phyloP scores from a whole-genome alignment of 2,888 invertebrate species.

The Brachynemurus nebulosus region DNA sequence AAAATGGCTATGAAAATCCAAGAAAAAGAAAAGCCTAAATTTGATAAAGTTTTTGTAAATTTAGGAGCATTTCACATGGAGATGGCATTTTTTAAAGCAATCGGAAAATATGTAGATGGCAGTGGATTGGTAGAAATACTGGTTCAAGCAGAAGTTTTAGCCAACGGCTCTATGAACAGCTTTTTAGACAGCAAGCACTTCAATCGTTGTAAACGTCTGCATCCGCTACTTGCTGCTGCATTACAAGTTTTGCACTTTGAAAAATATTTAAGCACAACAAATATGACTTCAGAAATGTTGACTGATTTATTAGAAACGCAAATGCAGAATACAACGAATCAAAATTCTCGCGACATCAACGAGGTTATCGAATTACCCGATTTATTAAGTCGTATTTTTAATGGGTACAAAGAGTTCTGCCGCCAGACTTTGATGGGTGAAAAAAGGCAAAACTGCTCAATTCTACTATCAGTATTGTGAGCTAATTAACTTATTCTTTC shows the following conservation, averaged over 20 bases:
- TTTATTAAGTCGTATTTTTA: too few species aligned
- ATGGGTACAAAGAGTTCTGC: too few species aligned
- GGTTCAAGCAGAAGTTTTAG: too few species aligned
- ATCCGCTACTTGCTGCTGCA: constrained; percentile 17
- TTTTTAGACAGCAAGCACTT: too few species aligned
- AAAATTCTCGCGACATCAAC: constrained; percentile 5
- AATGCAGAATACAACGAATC: constrained; percentile 15
- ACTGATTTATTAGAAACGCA: constrained; percentile 15
- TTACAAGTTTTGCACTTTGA: constrained; percentile 19
- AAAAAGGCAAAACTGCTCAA: too few species aligned
- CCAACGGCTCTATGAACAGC: too few species aligned
- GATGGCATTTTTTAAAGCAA: constrained; percentile 23
- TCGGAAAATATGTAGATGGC: constrained; percentile 22
- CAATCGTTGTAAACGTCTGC: too few species aligned
- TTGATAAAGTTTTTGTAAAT: constrained; percentile 26
- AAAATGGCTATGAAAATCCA: constrained; percentile 21
- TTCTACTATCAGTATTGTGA: too few species aligned
- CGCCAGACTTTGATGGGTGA: too few species aligned
- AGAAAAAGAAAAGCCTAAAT: constrained; percentile 18
- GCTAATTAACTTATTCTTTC: too few species aligned
- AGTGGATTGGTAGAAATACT: too few species aligned
- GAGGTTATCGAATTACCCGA: constrained; percentile 14
- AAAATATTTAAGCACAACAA: constrained; percentile 12
- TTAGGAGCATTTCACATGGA: constrained; percentile 25
- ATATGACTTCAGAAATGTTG: constrained; percentile 16